Evolutionary conservation across 2,113 vertebrate genomes (phyloP).

Genomic region (Dicerorhinus sumatrensis): DNA sequence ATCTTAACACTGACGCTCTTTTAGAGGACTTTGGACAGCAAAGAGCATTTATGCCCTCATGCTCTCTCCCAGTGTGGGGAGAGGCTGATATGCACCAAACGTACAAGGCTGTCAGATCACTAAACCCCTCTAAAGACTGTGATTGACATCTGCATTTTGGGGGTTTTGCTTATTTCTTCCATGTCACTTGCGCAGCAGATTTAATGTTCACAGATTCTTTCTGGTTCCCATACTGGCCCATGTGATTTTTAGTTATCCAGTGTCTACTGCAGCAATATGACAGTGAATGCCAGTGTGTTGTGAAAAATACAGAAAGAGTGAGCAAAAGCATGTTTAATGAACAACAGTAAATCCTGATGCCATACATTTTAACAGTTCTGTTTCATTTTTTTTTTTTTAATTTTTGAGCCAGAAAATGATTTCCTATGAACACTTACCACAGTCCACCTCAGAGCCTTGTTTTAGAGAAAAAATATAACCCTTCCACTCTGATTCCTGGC

Average conservation of each 20-base stretch:
- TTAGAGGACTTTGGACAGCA: background rate
- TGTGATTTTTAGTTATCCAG: background rate
- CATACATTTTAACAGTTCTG: background rate
- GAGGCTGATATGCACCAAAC: background rate
- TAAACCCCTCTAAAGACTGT: background rate
- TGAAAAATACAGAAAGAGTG: background rate
- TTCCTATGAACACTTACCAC: background rate
- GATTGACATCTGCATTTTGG: background rate
- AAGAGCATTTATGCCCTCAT: fast-evolving
- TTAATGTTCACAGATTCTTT: background rate
- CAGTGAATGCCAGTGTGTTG: fast-evolving
- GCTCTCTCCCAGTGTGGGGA: fast-evolving
- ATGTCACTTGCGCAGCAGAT: background rate
- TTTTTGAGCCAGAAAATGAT: background rate
- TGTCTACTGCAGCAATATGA: fast-evolving
- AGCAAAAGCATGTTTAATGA: background rate
- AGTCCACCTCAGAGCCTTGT: background rate
- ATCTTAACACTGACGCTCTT: background rate
- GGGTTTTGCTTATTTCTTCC: no score
- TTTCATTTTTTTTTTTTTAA: background rate
- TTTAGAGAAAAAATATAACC: background rate
- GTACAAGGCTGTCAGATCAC: fast-evolving
- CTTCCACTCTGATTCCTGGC: slow-evolving; percentile 36
- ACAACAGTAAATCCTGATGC: background rate
- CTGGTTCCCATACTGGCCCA: background rate